Evolutionary conservation across 2,888 invertebrate genomes (phyloP), one percentile per base, ranked within the genome.

Genomic region (Amphipoea oculea): DNA sequence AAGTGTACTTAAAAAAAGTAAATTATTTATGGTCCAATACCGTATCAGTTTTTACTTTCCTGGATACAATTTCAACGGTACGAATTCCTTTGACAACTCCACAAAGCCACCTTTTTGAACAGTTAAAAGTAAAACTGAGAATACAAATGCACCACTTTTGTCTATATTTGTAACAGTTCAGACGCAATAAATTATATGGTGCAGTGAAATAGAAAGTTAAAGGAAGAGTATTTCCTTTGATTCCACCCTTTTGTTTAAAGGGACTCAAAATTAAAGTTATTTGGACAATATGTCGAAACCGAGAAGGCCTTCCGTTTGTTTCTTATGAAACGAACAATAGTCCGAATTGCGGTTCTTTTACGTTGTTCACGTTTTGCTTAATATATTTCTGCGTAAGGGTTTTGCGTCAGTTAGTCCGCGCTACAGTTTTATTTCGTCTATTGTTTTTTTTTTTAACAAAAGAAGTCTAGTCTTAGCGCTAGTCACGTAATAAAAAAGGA

Each of bases 181-280:
- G 79, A 86, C 72, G 83, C 83, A 88, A 90, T 89, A 88, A 86
- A 88, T 89, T 86, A 88, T 85, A 86, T 79, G 77, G 82, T 84
- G 72, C 86, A 91, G 76, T 90, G 92, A 93, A 92, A 93, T 89
- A 90, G 93, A 93, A 93, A 93, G 92, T 90, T 85, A 62, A 81
- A 87, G 83, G 78, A 87, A 82, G 86, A 85, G 71, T 83, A 78
- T 81, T 84, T 77, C 81, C 84, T 86, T 90, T 82, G 82, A 73
- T 54, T 70, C 36, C 63, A 78, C 51, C 73, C 84, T 84, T 85
- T 92, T 90, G 89, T 90, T 90, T 89, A 80, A 87, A 78, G 78
- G 79, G 67, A 79, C 84, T 85, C 79, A 73, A 65, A 54, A 85
- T 76, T 80, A 88, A 90, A 82, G 66, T 72, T 54, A 51, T 72